These are phyloP conservation scores for Lasioglossum villosulum DNA, from an alignment of 2,888 invertebrate genomes.

Conservation along the genomic window DNA sequence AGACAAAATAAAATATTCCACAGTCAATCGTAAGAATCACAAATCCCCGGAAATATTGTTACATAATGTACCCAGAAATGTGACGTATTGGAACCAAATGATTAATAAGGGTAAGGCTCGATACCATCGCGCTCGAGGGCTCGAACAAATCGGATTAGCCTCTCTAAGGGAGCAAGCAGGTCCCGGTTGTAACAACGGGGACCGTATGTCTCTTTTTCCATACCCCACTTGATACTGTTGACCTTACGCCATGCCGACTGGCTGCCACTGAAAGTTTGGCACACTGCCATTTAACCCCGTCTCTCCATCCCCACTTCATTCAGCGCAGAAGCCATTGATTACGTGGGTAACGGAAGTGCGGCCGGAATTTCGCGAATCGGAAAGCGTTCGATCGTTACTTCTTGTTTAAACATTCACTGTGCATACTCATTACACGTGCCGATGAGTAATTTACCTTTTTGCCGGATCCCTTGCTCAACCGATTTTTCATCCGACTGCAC, in stretches of 20 bases:
- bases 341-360: conserved; percentile 60
- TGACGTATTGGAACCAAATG: background rate
- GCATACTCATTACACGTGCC: background rate
- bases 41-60: background rate
- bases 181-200: conserved; percentile 20
- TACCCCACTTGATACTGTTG: conserved; percentile 52
- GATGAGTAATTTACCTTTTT: background rate
- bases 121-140: background rate
- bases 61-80: background rate
- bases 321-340: conserved; percentile 63
- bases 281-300: conserved; percentile 59
- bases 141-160: background rate
- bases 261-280: conserved; percentile 61
- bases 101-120: background rate
- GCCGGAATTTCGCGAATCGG: conserved; percentile 63
- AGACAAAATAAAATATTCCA: background rate
- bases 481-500: background rate
- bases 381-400: conserved; percentile 2
- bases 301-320: background rate
- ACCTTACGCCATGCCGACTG: conserved; percentile 49
- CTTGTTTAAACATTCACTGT: background rate
- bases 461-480: background rate
- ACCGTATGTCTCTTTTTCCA: conserved; percentile 46
- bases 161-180: background rate
- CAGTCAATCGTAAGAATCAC: too few relatives aligned